A percentile compares a stretch with the other conserved stretches of the same genome.
Evolutionary conservation across 2,888 invertebrate genomes (phyloP).

Genomic region (Drosophila monieri): DNA sequence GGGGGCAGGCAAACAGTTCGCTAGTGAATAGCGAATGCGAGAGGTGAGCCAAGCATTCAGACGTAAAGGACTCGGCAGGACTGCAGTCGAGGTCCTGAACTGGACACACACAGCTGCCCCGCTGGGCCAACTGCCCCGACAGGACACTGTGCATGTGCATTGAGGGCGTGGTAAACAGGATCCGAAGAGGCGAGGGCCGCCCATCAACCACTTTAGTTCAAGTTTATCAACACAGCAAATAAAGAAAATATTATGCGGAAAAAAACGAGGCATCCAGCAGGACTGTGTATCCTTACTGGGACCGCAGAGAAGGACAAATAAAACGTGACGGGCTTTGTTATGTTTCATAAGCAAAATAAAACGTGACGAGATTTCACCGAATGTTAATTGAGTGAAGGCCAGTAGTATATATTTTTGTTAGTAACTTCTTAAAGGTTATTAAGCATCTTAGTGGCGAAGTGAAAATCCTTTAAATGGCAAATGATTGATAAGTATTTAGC

Average conservation of each 20-base stretch:
- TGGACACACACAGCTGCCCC: slow-evolving; percentile 23
- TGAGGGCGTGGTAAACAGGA: slow-evolving; percentile 24
- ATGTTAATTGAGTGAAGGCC: slow-evolving; percentile 27
- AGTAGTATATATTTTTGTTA: slow-evolving; percentile 1
- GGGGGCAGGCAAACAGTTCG: slow-evolving; percentile 2
- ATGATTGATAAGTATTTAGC: too few species aligned
- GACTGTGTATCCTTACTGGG: slow-evolving; percentile 1
- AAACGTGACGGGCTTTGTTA: slow-evolving; percentile 45
- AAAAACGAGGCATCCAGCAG: slow-evolving; percentile 11
- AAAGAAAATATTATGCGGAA: slow-evolving; percentile 42
- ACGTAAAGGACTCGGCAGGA: background rate
- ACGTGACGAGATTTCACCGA: slow-evolving; percentile 32
- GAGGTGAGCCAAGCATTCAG: slow-evolving; percentile 2
- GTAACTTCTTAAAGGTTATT: background rate
- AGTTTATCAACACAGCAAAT: slow-evolving; percentile 48
- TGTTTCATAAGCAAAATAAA: slow-evolving; percentile 37
- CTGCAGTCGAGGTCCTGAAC: slow-evolving; percentile 20
- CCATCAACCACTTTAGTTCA: slow-evolving; percentile 16
- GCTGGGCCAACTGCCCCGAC: slow-evolving; percentile 42
- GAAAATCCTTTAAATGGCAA: background rate
- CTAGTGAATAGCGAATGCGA: background rate
- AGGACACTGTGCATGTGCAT: slow-evolving; percentile 39
- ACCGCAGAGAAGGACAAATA: slow-evolving; percentile 29
- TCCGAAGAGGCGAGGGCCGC: background rate
- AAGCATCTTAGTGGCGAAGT: background rate